Evolutionary conservation across 2,113 vertebrate genomes (phyloP).

Genomic region (Apodemus speciosus): DNA sequence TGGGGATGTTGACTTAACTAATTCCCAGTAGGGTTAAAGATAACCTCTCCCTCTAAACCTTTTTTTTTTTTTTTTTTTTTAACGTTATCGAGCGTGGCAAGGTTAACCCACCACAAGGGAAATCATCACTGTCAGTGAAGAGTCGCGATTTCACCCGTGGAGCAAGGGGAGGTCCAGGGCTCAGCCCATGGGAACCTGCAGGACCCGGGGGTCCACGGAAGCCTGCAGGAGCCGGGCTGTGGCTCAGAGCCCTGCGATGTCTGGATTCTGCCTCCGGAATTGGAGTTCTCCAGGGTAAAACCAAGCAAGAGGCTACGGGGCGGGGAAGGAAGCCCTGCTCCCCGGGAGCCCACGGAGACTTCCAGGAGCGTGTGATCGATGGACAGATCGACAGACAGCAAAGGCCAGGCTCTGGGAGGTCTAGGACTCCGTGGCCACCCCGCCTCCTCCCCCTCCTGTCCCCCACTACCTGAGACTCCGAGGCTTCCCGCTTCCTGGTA

Average conservation of each 20-base stretch:
- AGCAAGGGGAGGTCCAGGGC: background rate
- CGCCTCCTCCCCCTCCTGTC: background rate
- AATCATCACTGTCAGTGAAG: background rate
- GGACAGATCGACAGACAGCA: background rate
- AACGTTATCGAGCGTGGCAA: background rate
- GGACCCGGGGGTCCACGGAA: background rate
- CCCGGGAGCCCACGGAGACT: conserved; percentile 7
- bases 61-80: background rate
- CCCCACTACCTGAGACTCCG: background rate
- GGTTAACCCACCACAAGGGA: background rate
- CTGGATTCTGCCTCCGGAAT: background rate
- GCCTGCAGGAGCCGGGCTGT: background rate
- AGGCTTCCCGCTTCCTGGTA: background rate
- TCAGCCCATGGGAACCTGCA: background rate
- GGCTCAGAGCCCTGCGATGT: no score
- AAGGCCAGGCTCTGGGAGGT: background rate
- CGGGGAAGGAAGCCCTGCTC: background rate
- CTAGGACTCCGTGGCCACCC: background rate
- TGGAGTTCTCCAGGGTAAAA: conserved; percentile 40
- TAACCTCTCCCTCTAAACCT: background rate
- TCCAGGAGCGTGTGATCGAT: background rate
- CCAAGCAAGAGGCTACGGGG: background rate
- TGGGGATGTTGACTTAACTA: background rate
- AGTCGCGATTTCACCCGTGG: background rate
- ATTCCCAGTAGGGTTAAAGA: background rate